Base-by-base conservation (phyloP, 2,888 invertebrate genomes). In the Lochmaea crataegi region DNA sequence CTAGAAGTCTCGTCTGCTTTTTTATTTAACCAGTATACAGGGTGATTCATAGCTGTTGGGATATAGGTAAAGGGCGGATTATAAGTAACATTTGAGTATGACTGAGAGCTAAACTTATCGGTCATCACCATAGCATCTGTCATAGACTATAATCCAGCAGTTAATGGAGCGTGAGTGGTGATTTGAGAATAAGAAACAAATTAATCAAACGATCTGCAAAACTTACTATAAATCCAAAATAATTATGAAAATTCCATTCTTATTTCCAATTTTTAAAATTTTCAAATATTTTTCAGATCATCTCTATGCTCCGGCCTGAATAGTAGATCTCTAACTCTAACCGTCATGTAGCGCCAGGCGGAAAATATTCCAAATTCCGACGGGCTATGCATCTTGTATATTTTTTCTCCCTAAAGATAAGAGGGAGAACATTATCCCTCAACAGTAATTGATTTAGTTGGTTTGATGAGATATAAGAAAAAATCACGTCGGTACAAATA, bases 371-470 rank as follows among this genome's bases (percentile, higher is more conserved):
- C 56, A 63, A 69, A 69, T 69, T 51, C 56, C 18, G 53, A 63
- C 51, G 41, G 63, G 41, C 18, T 48, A 51, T 64, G 69, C 64
- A 42, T 41, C 42, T 41, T 64, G 53, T 56, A 56, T 51, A 48
- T 41, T 69, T 12, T 63, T 57, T 41, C 57, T 38, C 51, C 64
- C 56, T 53, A 32, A 64, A 18, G n/a, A 42, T 42, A 26, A 48
- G 26, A 61, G 41, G 22, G 53, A 18, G 45, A 60, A 18, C 58
- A 45, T 53, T 66, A 70, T 70, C 69, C 57, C 18, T 45, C 68
- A 61, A 12, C 26, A 22, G 63, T 68, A 72, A 72, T 72, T 72
- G 72, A 68, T 72, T 72, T 63, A 61, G 68, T 38, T 63, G 63
- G 51, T 63, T 63, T 67, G 72, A 72, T 61, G 67, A 64, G 57